Evolutionary conservation across 2,113 vertebrate genomes (phyloP).

Genomic region (Lagopus leucura): DNA sequence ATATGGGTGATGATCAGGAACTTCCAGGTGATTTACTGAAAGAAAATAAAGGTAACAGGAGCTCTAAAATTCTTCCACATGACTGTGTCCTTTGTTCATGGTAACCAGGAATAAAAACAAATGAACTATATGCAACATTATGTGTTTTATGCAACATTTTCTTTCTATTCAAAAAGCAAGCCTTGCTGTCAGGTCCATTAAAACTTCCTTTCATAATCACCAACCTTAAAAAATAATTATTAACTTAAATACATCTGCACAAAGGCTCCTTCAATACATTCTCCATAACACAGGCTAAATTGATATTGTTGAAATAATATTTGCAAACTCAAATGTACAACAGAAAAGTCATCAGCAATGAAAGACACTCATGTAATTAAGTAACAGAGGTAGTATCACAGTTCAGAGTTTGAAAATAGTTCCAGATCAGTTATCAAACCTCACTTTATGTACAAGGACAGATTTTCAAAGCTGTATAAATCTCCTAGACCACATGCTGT

Average conservation of each 20-base stretch:
- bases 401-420: background rate
- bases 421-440: background rate
- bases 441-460: background rate
- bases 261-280: background rate
- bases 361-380: background rate
- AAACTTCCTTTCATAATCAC: background rate
- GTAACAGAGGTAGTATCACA: rapidly evolving
- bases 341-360: background rate
- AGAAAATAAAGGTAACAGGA: background rate
- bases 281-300: background rate
- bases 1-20: background rate
- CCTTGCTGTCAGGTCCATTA: background rate
- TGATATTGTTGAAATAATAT: background rate
- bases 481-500: background rate
- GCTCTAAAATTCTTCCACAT: background rate
- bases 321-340: background rate
- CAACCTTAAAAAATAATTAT: background rate
- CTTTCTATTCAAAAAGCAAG: background rate
- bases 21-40: background rate
- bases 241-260: background rate
- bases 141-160: background rate
- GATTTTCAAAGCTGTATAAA: background rate
- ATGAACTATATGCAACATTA: background rate
- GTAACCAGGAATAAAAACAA: background rate
- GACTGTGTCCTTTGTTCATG: background rate